Base-by-base conservation (phyloP, 2,888 invertebrate genomes). In the Mythimna lalbum region DNA sequence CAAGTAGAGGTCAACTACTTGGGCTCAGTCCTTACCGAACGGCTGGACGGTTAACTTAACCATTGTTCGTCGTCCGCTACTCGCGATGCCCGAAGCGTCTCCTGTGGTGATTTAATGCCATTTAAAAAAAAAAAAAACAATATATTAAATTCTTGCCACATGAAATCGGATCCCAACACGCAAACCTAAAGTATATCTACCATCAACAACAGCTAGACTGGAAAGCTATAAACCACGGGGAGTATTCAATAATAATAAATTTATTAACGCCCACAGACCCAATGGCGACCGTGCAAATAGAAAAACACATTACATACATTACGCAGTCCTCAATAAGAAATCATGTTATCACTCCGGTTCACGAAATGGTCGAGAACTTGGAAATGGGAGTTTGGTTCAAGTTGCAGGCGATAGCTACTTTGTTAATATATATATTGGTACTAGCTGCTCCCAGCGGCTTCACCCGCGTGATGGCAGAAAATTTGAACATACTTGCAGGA, bases 261-360 rank as follows among this genome's bases (percentile, higher is more conserved):
- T 72, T 64, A 73, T 69, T 73, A 69, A 73, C 64, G 63, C 57
- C 55, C 59, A 59, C 76, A 88, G 88, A 89, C 88, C 72, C 64
- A 74, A 73, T 57, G 87, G 87, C 89, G 86, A 68, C 88, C 64
- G 69, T 43, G 69, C 66, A 78, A 86, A 87, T 82, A 85, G 79
- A 87, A 87, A 86, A 90, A 86, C 83, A 86, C 83, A 84, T 89
- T 86, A 86, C 85, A 81, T 86, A 85, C 85, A 84, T 87, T 86
- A 87, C 75, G 43, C 50, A 73, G 80, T 85, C 86, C 85, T 90
- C 88, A 90, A 90, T 90, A 90, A 88, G 87, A 89, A 88, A 90
- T 90, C 88, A 88, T 85, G 87, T 87, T 87, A 86, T 76, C 86
- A 88, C 87, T 89, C 88, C 82, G 80, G 74, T 74, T 83, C 83